These are phyloP conservation scores for Centruroides vittatus DNA, from an alignment of 1,140 invertebrate genomes.

Conservation along the genomic window DNA sequence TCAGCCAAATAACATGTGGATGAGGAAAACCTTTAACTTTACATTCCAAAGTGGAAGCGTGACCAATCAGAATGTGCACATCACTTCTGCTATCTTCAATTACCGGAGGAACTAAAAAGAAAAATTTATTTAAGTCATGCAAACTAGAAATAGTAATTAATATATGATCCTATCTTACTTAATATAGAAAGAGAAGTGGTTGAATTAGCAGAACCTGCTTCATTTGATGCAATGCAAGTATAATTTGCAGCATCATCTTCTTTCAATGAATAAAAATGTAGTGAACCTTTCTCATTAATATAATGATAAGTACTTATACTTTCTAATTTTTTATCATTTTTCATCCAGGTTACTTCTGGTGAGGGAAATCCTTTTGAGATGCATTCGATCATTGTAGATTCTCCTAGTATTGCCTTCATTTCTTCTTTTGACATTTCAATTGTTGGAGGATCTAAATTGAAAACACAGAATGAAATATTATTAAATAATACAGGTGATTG, in stretches of 20 bases:
- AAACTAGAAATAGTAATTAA: too few species aligned
- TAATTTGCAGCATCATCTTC: conserved; percentile 20
- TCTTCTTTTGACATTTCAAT: not conserved
- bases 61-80: conserved; percentile 15
- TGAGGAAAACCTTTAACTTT: conserved; percentile 26
- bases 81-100: too few species aligned
- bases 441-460: conserved; percentile 3
- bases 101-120: too few species aligned
- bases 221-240: conserved; percentile 23
- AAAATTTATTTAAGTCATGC: too few species aligned
- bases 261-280: conserved; percentile 6
- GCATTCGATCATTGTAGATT: conserved; percentile 1
- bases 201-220: conserved; percentile 15
- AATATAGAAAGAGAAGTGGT: too few species aligned
- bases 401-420: conserved; percentile 1
- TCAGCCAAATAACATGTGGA: conserved; percentile 31
- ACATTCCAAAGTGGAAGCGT: conserved; percentile 26
- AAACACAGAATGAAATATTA: not conserved
- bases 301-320: not conserved
- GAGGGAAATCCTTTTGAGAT: conserved; percentile 1
- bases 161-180: too few species aligned
- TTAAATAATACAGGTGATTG: too few species aligned
- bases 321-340: not conserved
- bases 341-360: conserved; percentile 12
- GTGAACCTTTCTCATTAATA: not conserved